Percentiles rank a stretch among this genome's conserved stretches.
These are phyloP conservation scores for Masnerella sp. DNA, from an alignment of 2,888 invertebrate species.

Conservation along the genomic window DNA sequence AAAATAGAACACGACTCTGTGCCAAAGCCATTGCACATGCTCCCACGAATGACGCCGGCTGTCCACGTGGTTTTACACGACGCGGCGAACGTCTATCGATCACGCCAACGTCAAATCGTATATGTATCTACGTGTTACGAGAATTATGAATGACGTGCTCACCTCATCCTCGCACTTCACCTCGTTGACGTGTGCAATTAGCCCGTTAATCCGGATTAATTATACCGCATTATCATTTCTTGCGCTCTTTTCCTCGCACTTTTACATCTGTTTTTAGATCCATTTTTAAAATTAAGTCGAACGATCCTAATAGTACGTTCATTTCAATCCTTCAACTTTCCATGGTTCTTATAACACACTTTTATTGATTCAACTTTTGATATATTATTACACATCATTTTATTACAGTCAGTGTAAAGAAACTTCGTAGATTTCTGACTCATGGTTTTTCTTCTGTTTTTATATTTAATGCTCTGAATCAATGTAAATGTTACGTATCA, in stretches of 20 bases:
- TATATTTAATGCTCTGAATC: too few relatives aligned
- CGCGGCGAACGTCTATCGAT: slow-evolving; percentile 56
- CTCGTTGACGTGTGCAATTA: slow-evolving; percentile 38
- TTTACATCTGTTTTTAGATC: too few relatives aligned
- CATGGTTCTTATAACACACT: too few relatives aligned
- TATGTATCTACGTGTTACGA: slow-evolving; percentile 50
- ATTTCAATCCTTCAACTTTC: too few relatives aligned
- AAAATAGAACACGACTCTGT: slow-evolving; percentile 55
- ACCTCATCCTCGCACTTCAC: slow-evolving; percentile 35
- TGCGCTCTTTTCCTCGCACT: neutral
- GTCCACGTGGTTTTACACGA: slow-evolving; percentile 59
- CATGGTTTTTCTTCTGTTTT: too few relatives aligned
- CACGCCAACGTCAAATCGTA: slow-evolving; percentile 55
- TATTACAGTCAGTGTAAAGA: too few relatives aligned
- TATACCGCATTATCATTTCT: slow-evolving; percentile 16
- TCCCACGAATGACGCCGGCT: slow-evolving; percentile 57
- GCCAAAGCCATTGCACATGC: slow-evolving; percentile 56
- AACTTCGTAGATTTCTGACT: too few relatives aligned
- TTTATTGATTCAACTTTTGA: too few relatives aligned
- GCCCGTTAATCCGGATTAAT: slow-evolving; percentile 44
- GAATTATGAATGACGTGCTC: slow-evolving; percentile 58
- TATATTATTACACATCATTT: too few relatives aligned
- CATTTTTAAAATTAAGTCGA: too few relatives aligned
- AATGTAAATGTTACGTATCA: too few relatives aligned
- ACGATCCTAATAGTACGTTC: too few relatives aligned